Conservation (phyloP, 2,113 vertebrate genomes). For the Fukomys damarensis region DNA sequence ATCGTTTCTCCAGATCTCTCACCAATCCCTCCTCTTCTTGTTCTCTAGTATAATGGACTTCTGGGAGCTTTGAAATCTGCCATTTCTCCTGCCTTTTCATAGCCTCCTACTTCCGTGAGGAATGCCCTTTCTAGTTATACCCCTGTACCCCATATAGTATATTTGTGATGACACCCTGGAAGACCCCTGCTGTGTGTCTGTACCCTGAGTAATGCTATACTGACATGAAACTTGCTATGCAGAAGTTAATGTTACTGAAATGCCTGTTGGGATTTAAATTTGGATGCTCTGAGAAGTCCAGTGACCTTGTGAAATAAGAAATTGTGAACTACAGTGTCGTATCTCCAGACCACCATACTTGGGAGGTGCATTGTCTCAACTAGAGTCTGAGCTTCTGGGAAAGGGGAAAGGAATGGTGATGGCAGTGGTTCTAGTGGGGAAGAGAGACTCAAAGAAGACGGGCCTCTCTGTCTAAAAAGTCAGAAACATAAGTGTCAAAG, state of each 20-base stretch:
- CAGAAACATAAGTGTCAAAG: neutral
- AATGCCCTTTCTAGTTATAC: neutral
- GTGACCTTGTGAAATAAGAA: neutral
- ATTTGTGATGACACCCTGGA: neutral
- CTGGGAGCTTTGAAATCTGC: neutral
- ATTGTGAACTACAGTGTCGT: neutral
- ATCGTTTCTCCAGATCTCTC: neutral
- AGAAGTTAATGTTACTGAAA: slow-evolving; percentile 2
- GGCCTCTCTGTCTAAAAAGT: neutral
- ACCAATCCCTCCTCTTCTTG: rapidly evolving
- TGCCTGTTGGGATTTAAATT: neutral
- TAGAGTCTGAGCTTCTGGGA: neutral
- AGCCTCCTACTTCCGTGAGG: neutral
- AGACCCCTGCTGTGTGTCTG: neutral
- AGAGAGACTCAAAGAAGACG: neutral
- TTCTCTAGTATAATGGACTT: neutral
- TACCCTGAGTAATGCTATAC: neutral
- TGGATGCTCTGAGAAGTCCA: neutral
- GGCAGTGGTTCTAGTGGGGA: neutral
- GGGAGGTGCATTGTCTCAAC: no score
- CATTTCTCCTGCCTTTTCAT: neutral
- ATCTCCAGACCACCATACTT: neutral
- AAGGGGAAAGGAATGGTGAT: rapidly evolving
- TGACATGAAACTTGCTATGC: neutral
- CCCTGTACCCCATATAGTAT: neutral